Evolutionary conservation across 2,797 vertebrate species (phyloP), one percentile per base, ranked within the genome.

Genomic region (Lagocephalus sceleratus): DNA sequence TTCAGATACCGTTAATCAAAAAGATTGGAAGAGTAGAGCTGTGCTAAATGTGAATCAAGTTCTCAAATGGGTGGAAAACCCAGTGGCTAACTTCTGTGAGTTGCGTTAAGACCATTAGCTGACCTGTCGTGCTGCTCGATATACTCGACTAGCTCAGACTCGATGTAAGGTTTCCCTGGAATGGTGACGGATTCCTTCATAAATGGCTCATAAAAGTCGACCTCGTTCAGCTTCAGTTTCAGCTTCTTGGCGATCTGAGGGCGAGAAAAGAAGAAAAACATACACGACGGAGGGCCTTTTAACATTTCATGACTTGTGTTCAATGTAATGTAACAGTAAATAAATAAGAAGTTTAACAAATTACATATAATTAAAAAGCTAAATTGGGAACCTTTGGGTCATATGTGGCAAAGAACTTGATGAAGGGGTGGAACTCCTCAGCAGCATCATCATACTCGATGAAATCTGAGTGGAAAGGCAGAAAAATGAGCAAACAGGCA

Each of bases 171-270:
- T n/a, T 93, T 94, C 63, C 93, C 92, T 1, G 95, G 95, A 71
- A 97, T 94, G 46, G 88, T 85, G 54, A 87, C 74, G 0, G 95
- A 88, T 8, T 94, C 86, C 0, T 91, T 89, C 93, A 92, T 95
- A 87, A 98, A 97, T 0, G 95, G 94, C 52, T 96, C 94, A 0
- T 95, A 95, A 79, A 95, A 96, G 54, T 95, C 92, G 0, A 95
- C 92, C 68, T 97, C 92, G 0, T 96, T 95, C 54, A 97, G 7
- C 68, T 92, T 94, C 68, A 96, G 82, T 10, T 91, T 91, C 56
- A 97, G 76, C 60, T 92, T 94, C 79, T 92, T 94, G 54, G 93
- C 94, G 40, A 93, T 93, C 95, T 97, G 75, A 22, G 2, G 16
- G 12, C 19, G 39, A 20, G 14, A 54, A 47, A 21, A 20, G 17